Evolutionary conservation across 1,140 invertebrate genomes (phyloP).

Genomic region (Leptinotarsa undecemlineata): DNA sequence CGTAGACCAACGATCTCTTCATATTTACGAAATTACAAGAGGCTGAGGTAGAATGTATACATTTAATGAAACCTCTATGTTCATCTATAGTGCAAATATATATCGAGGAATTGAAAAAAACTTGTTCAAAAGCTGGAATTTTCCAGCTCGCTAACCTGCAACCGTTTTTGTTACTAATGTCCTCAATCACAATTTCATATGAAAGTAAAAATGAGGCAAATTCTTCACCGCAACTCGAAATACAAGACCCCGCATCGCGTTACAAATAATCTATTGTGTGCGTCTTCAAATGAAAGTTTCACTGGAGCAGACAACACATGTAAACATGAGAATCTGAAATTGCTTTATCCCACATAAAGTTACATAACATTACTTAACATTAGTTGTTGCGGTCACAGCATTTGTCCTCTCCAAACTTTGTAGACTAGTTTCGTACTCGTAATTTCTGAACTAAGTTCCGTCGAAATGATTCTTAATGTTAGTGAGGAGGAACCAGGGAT

Average conservation of each 20-base stretch:
- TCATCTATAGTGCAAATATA: too few species aligned
- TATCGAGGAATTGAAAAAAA: too few species aligned
- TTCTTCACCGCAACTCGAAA: not conserved
- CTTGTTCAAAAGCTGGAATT: too few species aligned
- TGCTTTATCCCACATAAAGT: not conserved
- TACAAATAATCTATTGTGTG: not conserved
- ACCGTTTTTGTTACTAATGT: too few species aligned
- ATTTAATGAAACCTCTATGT: too few species aligned
- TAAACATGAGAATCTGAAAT: slow-evolving; percentile 8
- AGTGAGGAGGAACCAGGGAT: too few species aligned
- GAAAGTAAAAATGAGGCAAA: too few species aligned
- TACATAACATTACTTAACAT: slow-evolving; percentile 6
- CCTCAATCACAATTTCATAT: too few species aligned
- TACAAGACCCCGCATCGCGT: not conserved
- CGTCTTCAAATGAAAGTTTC: not conserved
- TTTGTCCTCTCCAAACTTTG: not conserved
- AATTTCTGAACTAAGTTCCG: not conserved
- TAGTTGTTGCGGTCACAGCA: not conserved
- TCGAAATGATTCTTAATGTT: not conserved
- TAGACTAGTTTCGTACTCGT: not conserved
- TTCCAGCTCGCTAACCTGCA: too few species aligned
- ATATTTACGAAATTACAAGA: too few species aligned
- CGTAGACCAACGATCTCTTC: too few species aligned
- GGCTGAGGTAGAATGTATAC: too few species aligned
- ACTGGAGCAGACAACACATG: not conserved